Evolutionary conservation across 2,888 invertebrate species (phyloP), one percentile per base, ranked within the genome.

Genomic region (Melanostoma scalare): DNA sequence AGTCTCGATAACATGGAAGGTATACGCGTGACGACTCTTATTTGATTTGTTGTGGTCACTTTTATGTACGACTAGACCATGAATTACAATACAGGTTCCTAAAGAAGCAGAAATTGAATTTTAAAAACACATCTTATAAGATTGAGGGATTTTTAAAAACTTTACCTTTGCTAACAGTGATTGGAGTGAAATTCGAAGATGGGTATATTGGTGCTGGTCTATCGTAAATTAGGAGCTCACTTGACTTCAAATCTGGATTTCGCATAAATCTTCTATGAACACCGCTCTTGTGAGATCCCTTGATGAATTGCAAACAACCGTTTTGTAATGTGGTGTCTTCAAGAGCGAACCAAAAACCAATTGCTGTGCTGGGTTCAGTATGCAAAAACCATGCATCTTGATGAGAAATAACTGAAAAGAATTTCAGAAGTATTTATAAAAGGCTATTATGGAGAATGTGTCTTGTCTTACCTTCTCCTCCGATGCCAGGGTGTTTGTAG

Each of bases 291-390:
- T 99, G 99, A 0, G 99, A 99, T 0, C 97, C 97, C 30, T 96
- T 95, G 2, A 96, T 94, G 88, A 98, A 96, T 94, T 96, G 97
- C 3, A 99, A 92, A 88, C 99, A 99, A 3, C 99, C 99, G 90
- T 99, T 99, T 89, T 98, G 96, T 10, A 94, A 85, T 0, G 96
- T 97, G 0, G 98, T 96, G 88, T 99, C 98, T 88, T 99, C 98
- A 4, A 99, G 91, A 0, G 99, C 98, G 85, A 99, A 95, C 99
- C 99, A 99, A 88, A 98, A 95, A 0, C 99, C 99, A 2, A 96
- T 90, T 0, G 96, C 92, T 6, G 94, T 94, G 50, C 94, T 93
- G 1, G 98, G 98, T 20, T 96, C 96, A 0, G 97, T 96, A 89
- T 96, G 93, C 50, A 99, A 92, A 90, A 95, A 99, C 3, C 96